These are phyloP conservation scores for Scomberomorus guttatus DNA, from an alignment of 2,797 vertebrate genomes.

Conservation along the genomic window DNA sequence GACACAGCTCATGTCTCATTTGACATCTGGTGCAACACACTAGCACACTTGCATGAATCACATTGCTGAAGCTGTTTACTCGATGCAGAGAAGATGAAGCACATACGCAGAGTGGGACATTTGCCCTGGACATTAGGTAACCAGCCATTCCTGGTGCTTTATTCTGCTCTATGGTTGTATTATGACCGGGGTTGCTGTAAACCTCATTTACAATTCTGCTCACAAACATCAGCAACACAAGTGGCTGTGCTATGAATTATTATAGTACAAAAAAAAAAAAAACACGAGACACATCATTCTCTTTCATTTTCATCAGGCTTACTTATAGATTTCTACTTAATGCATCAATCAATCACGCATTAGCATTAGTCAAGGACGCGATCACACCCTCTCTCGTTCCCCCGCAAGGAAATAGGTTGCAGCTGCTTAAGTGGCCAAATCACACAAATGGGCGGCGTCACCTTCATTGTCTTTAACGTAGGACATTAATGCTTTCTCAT, in stretches of 20 bases:
- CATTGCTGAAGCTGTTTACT: conserved; percentile 36
- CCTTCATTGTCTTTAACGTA: conserved; percentile 35
- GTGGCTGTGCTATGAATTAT: conserved; percentile 4
- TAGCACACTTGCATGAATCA: conserved; percentile 45
- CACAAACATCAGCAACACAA: conserved; percentile 26
- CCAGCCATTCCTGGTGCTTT: conserved; percentile 18
- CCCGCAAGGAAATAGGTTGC: conserved; percentile 43
- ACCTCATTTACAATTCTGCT: conserved; percentile 19
- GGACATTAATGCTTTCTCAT: conserved; percentile 58
- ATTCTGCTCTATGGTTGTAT: conserved; percentile 16
- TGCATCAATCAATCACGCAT: conserved; percentile 63
- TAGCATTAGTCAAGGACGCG: conserved; percentile 64
- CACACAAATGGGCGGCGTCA: conserved; percentile 38
- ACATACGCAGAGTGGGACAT: conserved; percentile 32
- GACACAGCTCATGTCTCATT: conserved; percentile 42
- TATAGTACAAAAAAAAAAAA: conserved; percentile 9
- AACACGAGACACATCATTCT: conserved; percentile 10
- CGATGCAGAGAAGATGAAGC: conserved; percentile 35
- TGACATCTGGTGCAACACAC: conserved; percentile 45
- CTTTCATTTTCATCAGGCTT: conserved; percentile 43
- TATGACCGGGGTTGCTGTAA: neutral
- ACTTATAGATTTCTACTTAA: conserved; percentile 64
- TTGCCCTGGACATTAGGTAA: conserved; percentile 41
- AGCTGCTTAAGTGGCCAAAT: conserved; percentile 61
- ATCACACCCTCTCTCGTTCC: conserved; percentile 6